phyloP scores from a whole-genome alignment of 1,140 invertebrate genomes.

The Sesamia nonagrioides region DNA sequence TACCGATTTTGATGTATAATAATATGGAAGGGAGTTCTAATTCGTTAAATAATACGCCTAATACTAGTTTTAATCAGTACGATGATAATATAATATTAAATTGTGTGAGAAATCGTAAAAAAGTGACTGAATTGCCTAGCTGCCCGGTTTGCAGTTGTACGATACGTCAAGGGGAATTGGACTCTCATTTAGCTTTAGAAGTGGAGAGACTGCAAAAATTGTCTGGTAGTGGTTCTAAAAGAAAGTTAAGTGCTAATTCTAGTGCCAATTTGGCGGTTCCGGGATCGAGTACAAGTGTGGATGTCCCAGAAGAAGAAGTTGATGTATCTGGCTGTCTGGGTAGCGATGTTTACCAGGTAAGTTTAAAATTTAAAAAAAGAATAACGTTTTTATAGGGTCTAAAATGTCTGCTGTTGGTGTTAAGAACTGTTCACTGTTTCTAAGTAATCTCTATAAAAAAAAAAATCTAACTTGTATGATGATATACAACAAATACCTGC shows the following conservation, averaged over 20 bases:
- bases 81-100: conserved; percentile 81
- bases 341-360: conserved; percentile 84
- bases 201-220: conserved; percentile 82
- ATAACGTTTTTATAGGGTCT: background rate
- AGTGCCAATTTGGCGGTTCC: conserved; percentile 63
- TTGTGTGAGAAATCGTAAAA: conserved; percentile 82
- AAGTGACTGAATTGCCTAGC: conserved; percentile 78
- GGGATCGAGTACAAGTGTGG: conserved; percentile 72
- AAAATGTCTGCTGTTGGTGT: background rate
- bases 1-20: conserved; percentile 80
- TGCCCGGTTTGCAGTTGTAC: conserved; percentile 86
- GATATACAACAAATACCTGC: too few species aligned
- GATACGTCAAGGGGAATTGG: conserved; percentile 79
- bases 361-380: conserved; percentile 19
- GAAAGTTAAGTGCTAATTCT: conserved; percentile 72
- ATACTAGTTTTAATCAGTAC: conserved; percentile 65
- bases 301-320: conserved; percentile 71
- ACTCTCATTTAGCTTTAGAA: conserved; percentile 79
- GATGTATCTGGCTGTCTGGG: conserved; percentile 81
- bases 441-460: too few species aligned
- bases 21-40: conserved; percentile 79
- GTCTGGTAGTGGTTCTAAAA: conserved; percentile 69
- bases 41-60: conserved; percentile 65
- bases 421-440: too few species aligned
- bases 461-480: too few species aligned